Base-by-base conservation (phyloP, 2,888 invertebrate genomes). In the Cryptocephalus moraei region DNA sequence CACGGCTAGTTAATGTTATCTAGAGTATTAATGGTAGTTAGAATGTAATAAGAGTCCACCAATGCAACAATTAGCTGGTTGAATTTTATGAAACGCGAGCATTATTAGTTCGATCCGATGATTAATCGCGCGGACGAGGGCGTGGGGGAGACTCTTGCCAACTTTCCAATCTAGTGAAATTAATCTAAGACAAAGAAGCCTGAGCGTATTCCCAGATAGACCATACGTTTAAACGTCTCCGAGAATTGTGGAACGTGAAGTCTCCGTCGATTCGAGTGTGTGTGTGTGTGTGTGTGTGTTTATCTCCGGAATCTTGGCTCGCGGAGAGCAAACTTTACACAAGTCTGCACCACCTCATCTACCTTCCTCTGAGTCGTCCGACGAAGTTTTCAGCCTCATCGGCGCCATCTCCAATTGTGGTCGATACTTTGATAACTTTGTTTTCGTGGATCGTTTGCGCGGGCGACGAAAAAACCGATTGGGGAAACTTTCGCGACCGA, bases 311-410 rank as follows among this genome's bases (percentile, higher is more conserved):
- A 55, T 54, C 54, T 59, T 58, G 57, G 59, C 56, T 52, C 49
- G 52, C 50, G 53, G 54, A 52, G 54, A 49, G 52, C 55, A 57
- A 57, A 58, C 53, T 62, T 61, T 56, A 54, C 55, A 55, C 56
- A 58, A 62, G 57, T 60, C 59, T 54, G 57, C 58, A 60, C 55
- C 61, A 63, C 62, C 62, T 61, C 57, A 57, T 62, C 59, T 59
- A 63, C 63, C 63, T 64, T 61, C 58, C 54, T 49, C 46, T 61
- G 62, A 62, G 63, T 61, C 61, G 22, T 22, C 22, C 22, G 22
- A 54, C 56, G 52, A 57, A 64, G 61, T 66, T 65, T 62, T 50
- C 57, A 65, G 22, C 22, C 22, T 22, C 22, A 22, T 22, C 22
- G 62, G 63, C 66, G 67, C 67, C 67, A 57, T 53, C 50, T 49